phyloP scores from a whole-genome alignment of 2,113 vertebrate species.

The Halcyon malimbica region DNA sequence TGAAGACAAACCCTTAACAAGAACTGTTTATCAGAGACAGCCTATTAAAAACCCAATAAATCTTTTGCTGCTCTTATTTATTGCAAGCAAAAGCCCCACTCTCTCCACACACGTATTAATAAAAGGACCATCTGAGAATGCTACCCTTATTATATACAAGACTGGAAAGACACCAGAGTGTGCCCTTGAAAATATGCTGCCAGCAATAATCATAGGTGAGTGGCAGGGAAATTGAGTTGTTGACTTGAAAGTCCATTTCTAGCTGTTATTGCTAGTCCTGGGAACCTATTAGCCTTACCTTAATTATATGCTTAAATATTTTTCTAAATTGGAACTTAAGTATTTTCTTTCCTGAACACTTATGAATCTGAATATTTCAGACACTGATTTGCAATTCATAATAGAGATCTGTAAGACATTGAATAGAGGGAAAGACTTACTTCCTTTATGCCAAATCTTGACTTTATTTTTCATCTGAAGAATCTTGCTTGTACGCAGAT shows the following conservation, averaged over 20 bases:
- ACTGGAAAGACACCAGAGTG: neutral
- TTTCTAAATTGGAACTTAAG: neutral
- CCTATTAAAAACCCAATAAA: neutral
- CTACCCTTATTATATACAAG: neutral
- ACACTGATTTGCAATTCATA: neutral
- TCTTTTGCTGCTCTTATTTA: neutral
- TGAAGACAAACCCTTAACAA: neutral
- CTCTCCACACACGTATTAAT: neutral
- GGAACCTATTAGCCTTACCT: neutral
- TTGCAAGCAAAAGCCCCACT: neutral
- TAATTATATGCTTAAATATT: neutral
- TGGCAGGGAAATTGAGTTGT: neutral
- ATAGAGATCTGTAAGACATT: neutral
- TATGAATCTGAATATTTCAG: neutral
- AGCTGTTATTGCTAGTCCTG: neutral
- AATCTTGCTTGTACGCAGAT: neutral
- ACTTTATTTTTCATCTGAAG: neutral
- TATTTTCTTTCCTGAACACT: neutral
- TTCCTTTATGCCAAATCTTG: neutral
- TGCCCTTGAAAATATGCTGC: neutral
- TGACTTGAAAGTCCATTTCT: neutral
- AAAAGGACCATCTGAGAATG: neutral
- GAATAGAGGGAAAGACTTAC: neutral
- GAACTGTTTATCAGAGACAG: neutral
- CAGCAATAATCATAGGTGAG: neutral